phyloP scores from a whole-genome alignment of 2,797 vertebrate genomes.

The Melopsittacus undulatus region DNA sequence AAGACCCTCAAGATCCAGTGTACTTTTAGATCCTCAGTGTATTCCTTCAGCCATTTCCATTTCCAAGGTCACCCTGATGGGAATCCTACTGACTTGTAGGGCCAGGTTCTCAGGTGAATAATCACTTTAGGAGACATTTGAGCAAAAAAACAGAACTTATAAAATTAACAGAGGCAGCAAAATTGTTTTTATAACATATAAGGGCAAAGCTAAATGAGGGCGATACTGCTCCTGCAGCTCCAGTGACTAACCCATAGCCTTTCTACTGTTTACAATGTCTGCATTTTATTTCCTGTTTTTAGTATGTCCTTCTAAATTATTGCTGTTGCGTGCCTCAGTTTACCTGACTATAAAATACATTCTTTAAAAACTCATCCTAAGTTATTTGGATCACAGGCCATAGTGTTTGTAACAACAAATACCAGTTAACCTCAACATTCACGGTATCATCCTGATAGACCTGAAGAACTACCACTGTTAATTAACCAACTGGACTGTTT shows the following conservation, averaged over 20 bases:
- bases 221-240: neutral
- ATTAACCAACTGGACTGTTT: neutral
- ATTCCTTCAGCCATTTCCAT: neutral
- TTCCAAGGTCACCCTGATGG: neutral
- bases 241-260: neutral
- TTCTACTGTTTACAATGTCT: neutral
- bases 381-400: neutral
- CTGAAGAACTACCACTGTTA: neutral
- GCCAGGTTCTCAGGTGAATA: neutral
- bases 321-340: fast-evolving
- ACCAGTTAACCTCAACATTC: neutral
- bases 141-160: neutral
- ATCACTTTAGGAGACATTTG: neutral
- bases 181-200: neutral
- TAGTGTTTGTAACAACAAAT: neutral
- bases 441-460: neutral
- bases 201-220: neutral
- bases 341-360: neutral
- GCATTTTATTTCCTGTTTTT: neutral
- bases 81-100: neutral
- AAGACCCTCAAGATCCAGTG: neutral
- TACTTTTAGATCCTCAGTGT: neutral
- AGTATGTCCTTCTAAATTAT: neutral
- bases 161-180: neutral
- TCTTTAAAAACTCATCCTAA: neutral